These are phyloP conservation scores for Gymnorhina tibicen DNA, from an alignment of 2,113 vertebrate genomes.

Conservation along the genomic window DNA sequence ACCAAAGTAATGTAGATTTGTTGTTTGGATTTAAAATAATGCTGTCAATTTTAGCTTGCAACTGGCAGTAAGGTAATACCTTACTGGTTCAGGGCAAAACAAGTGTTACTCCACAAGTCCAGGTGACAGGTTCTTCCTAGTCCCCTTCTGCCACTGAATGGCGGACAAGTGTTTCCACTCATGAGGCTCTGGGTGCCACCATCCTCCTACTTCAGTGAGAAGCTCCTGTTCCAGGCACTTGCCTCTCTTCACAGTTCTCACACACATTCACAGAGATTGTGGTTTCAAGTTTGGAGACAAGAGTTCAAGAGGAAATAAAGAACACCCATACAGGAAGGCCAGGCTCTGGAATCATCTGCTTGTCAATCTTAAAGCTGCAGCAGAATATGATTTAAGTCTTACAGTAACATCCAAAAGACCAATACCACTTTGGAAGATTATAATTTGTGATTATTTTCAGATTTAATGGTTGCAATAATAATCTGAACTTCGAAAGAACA, in stretches of 20 bases:
- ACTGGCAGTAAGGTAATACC: neutral
- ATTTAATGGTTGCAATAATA: neutral
- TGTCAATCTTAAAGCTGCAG: neutral
- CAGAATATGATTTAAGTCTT: neutral
- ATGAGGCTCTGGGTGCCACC: neutral
- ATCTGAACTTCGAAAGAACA: neutral
- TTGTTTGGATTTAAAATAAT: neutral
- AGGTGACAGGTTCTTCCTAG: neutral
- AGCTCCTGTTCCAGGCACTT: neutral
- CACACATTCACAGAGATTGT: rapidly evolving
- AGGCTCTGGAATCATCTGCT: neutral
- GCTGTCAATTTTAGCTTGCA: neutral
- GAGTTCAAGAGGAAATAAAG: neutral
- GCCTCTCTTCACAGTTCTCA: neutral
- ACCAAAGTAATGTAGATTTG: neutral
- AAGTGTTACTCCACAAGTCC: neutral
- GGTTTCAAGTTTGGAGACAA: neutral
- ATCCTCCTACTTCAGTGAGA: neutral
- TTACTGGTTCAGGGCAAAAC: neutral
- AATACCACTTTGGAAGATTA: rapidly evolving
- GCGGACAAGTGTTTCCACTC: rapidly evolving
- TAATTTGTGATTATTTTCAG: neutral
- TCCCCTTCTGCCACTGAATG: neutral
- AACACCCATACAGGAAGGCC: neutral
- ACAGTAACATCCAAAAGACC: neutral